Evolutionary conservation across 2,113 vertebrate species (phyloP).

Genomic region (Oplegnathus fasciatus): DNA sequence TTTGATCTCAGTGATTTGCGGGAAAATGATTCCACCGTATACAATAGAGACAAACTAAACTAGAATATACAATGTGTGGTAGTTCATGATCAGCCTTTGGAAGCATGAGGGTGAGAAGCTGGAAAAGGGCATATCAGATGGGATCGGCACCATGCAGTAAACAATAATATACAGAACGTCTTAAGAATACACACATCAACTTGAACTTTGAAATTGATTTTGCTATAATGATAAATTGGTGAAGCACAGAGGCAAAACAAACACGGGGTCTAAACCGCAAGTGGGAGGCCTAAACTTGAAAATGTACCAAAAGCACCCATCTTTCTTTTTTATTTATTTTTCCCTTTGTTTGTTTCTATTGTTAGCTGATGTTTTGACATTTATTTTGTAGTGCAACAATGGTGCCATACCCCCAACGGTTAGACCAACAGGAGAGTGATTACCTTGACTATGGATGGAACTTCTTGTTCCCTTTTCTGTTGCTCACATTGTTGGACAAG

Average conservation of each 20-base stretch:
- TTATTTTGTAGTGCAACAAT: slow-evolving; percentile 22
- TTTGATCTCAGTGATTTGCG: slow-evolving; percentile 41
- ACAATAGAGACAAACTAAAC: slow-evolving; percentile 20
- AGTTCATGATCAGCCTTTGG: slow-evolving; percentile 5
- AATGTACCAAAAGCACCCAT: slow-evolving; percentile 23
- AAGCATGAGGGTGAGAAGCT: slow-evolving; percentile 1
- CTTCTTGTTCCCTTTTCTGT: slow-evolving; percentile 6
- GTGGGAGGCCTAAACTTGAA: slow-evolving; percentile 19
- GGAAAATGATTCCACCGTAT: slow-evolving; percentile 9
- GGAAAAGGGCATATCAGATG: slow-evolving; percentile 29
- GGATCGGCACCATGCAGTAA: slow-evolving; percentile 9
- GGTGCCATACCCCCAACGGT: slow-evolving; percentile 5
- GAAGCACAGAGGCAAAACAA: slow-evolving; percentile 28
- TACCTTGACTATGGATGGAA: slow-evolving; percentile 1
- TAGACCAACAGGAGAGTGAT: slow-evolving; percentile 7
- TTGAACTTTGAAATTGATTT: slow-evolving; percentile 29
- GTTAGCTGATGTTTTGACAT: slow-evolving; percentile 40
- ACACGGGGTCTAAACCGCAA: slow-evolving; percentile 32
- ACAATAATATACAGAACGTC: slow-evolving; percentile 23
- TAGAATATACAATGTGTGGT: background rate
- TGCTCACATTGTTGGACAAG: slow-evolving; percentile 27
- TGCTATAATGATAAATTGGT: slow-evolving; percentile 30
- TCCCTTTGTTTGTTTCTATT: slow-evolving; percentile 6
- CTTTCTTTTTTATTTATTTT: slow-evolving; percentile 2
- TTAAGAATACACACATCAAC: slow-evolving; percentile 22